Base-by-base conservation (phyloP, 2,888 invertebrate species). In the Cancer borealis region DNA sequence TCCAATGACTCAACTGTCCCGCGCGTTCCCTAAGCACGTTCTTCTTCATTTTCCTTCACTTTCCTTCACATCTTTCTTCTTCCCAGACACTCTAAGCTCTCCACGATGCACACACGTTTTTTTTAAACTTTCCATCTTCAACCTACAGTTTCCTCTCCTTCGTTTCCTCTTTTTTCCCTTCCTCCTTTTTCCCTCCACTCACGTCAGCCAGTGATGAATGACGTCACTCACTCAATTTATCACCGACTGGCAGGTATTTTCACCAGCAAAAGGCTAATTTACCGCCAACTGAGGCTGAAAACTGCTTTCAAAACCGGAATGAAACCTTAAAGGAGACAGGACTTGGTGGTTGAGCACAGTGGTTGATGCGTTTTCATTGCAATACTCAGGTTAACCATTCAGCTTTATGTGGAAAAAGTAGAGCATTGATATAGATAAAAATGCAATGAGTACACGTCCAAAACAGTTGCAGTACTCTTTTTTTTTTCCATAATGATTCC, bases 201-300 rank as follows among this genome's bases (percentile, higher is more conserved):
- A 26, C 79, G 79, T 79, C 79, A 79, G 30, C 79, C 14, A 30
- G 79, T 79, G 79, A 79, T 79, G 30, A 79, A 79, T 79, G 79
- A 79, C 79, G 79, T 79, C 79, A 79, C 79, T 79, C 79, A 79
- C 79, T 79, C 79, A 79, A 79, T 79, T 79, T 30, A 79, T 79
- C 79, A 79, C 79, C 30, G 79, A 79, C 30, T 79, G 79, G 30
- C 79, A 79, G 79, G 79, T 79, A 79, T 79, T 79, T 79, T 30
- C 79, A 79, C 26, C 79, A 79, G 79, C 79, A 79, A 30, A 79
- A 79, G 79, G 79, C 79, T 79, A 79, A 79, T 79, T 79, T 79
- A 79, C 79, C 79, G 79, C 79, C 26, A 30, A 79, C 30, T 79
- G 79, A 30, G 79, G 79, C 79, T 26, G 79, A 79, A 79, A 79